phyloP scores from a whole-genome alignment of 2,113 vertebrate genomes.

The Nicator chloris region DNA sequence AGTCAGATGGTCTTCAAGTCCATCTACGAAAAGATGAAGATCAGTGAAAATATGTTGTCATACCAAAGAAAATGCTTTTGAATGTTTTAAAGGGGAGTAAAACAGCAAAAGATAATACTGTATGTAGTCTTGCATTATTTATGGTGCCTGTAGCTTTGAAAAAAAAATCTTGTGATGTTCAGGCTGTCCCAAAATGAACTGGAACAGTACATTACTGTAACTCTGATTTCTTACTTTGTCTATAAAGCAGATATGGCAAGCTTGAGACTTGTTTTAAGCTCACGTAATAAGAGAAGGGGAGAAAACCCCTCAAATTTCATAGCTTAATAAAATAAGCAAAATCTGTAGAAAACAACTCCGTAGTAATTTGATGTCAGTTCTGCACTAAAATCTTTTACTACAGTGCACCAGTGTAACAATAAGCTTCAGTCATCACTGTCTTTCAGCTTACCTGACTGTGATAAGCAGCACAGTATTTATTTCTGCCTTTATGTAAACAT shows the following conservation, averaged over 20 bases:
- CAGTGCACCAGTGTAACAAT: neutral
- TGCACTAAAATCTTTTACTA: neutral
- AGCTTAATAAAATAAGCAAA: neutral
- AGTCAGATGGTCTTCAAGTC: neutral
- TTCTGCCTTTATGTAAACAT: conserved; percentile 46
- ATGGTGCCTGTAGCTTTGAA: neutral
- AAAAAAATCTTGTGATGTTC: neutral
- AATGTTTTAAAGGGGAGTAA: neutral
- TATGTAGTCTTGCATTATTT: neutral
- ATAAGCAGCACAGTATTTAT: conserved; percentile 5
- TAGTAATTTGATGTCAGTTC: neutral
- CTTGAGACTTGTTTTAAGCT: neutral
- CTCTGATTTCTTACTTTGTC: neutral
- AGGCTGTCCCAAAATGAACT: neutral
- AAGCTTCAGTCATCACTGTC: conserved; percentile 6
- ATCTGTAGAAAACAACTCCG: neutral
- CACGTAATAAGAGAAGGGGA: rapidly evolving
- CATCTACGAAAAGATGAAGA: neutral
- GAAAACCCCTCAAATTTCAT: neutral
- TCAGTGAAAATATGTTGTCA: neutral
- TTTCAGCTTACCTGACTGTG: conserved; percentile 9
- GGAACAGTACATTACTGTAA: neutral
- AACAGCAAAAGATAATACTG: neutral
- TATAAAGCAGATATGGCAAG: neutral
- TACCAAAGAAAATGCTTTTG: neutral